phyloP scores from a whole-genome alignment of 2,113 vertebrate genomes.

The Petroica traversi region DNA sequence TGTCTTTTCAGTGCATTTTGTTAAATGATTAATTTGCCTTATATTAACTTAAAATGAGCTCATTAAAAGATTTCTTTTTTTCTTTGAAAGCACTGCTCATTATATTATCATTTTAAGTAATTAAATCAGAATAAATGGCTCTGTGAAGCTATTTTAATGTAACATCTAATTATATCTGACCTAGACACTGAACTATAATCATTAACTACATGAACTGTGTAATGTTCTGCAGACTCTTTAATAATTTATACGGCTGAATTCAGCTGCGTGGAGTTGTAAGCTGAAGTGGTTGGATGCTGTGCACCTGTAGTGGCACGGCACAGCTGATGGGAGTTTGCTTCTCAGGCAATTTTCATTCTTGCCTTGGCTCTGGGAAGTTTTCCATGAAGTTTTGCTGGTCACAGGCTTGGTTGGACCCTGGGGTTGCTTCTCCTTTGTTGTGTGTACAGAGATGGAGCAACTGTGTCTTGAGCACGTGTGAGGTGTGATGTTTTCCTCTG shows the following conservation, averaged over 20 bases:
- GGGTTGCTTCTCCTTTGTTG: not conserved
- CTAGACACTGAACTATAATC: constrained; percentile 88
- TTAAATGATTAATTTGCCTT: constrained; percentile 78
- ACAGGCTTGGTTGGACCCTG: rapidly evolving
- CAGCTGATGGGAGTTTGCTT: not conserved
- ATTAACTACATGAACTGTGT: constrained; percentile 91
- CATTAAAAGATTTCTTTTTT: constrained; percentile 76
- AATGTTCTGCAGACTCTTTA: constrained; percentile 80
- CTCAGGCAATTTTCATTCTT: not conserved
- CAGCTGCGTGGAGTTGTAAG: constrained; percentile 57
- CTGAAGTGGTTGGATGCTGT: not conserved
- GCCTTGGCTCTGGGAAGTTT: rapidly evolving
- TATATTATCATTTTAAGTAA: constrained; percentile 91
- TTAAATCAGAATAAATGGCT: constrained; percentile 91
- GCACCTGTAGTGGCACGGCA: constrained; percentile 52
- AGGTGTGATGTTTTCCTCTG: not conserved
- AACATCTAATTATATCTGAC: constrained; percentile 94
- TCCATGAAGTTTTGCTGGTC: rapidly evolving
- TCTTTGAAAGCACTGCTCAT: constrained; percentile 77
- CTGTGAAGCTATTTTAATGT: constrained; percentile 85
- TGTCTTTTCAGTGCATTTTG: constrained; percentile 49
- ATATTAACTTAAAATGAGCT: constrained; percentile 80
- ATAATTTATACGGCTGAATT: constrained; percentile 86
- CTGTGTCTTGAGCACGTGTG: rapidly evolving
- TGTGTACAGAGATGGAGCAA: rapidly evolving